These are phyloP conservation scores for Epinephelus awoara DNA, from an alignment of 2,797 vertebrate species.

Conservation along the genomic window DNA sequence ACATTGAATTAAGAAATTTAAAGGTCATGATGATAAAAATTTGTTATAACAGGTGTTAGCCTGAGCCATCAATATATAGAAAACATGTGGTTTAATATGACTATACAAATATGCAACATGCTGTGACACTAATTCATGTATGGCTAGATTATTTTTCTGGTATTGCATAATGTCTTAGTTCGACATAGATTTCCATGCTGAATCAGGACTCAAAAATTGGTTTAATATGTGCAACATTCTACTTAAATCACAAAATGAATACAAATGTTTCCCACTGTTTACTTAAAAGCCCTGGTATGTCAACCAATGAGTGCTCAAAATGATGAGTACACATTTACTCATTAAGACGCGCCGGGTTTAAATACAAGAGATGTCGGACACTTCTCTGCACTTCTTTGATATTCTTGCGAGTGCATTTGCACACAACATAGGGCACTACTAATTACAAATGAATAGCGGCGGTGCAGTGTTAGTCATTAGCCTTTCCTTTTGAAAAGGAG, in stretches of 20 bases:
- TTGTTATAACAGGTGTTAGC: not conserved
- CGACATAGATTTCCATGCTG: not conserved
- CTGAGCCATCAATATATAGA: not conserved
- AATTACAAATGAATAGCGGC: slow-evolving; percentile 80
- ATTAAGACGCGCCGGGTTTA: slow-evolving; percentile 48
- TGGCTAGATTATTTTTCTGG: not conserved
- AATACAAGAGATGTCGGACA: slow-evolving; percentile 47
- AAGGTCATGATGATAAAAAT: not conserved
- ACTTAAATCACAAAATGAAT: slow-evolving; percentile 18
- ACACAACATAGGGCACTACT: slow-evolving; percentile 72
- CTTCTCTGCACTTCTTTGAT: slow-evolving; percentile 54
- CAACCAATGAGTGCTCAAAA: slow-evolving; percentile 24
- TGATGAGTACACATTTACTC: slow-evolving; percentile 36
- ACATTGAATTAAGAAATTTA: slow-evolving; percentile 5
- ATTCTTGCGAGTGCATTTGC: slow-evolving; percentile 68
- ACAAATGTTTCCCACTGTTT: slow-evolving; percentile 33
- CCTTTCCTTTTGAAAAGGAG: slow-evolving; percentile 86
- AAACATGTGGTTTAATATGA: not conserved
- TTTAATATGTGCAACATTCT: not conserved
- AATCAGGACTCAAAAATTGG: not conserved
- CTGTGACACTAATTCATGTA: not conserved
- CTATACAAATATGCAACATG: not conserved
- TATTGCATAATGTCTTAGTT: not conserved
- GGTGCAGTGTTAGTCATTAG: slow-evolving; percentile 79
- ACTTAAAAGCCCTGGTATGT: slow-evolving; percentile 35